Evolutionary conservation across 2,888 invertebrate species (phyloP), one percentile per base, ranked within the genome.

Genomic region (Caenorhabditis sp.): DNA sequence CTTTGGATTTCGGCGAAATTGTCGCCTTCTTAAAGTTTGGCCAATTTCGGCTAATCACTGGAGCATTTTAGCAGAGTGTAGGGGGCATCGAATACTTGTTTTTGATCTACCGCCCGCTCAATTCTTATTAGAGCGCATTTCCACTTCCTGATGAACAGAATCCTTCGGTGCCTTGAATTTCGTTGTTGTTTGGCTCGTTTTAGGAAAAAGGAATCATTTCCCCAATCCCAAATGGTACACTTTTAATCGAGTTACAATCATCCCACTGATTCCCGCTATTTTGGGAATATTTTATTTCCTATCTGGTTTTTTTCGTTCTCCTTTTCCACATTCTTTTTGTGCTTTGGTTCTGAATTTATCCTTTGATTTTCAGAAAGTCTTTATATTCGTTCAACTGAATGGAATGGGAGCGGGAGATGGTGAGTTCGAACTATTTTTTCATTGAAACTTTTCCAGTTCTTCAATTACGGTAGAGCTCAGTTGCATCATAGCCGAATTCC

Each of bases 361-460:
- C 32, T 20, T 13, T 6, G 37, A 13, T 51, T 79, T 74, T 44
- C 70, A 83, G 80, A 56, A 24, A 32, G 40, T 9, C 32, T 9
- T 20, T 8, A 8, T 60, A 8, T 18, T 18, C 68, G 35, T 28
- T 24, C 9, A 72, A 55, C 64, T 74, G 58, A 11, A 74, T 74
- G 65, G 74, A 74, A 74, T 74, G 74, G 74, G 65, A 37, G 65
- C 35, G 47, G 51, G 51, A 28, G 60, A 74, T 74, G 74, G 74
- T 65, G 37, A 74, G 74, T 62, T n/a, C n/a, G n/a, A n/a, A n/a
- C n/a, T n/a, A n/a, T 18, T 18, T 53, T 24, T 53, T 26, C 26
- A n/a, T 13, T 28, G 3, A 18, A 47, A 47, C n/a, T 18, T 40
- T 40, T 40, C 40, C 40, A n/a, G n/a, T n/a, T n/a, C n/a, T n/a